Percentiles rank a stretch among this genome's conserved stretches.
Evolutionary conservation across 1,140 invertebrate genomes (phyloP).

Genomic region (Hyphantria cunea): DNA sequence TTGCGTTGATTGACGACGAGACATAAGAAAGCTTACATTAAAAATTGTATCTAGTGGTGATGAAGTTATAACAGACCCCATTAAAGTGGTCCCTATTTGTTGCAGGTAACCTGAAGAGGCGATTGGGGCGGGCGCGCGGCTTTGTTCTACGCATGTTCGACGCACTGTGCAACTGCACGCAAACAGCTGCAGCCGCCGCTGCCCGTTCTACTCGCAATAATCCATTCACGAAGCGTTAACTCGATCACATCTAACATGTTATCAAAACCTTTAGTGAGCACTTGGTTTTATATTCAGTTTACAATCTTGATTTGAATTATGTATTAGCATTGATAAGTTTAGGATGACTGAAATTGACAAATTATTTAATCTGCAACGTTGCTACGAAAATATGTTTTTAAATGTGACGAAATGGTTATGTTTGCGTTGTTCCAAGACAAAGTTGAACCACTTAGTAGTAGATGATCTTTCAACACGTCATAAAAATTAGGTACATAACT

Average conservation of each 20-base stretch:
- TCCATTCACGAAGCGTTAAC: slow-evolving; percentile 72
- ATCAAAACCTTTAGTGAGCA: neutral
- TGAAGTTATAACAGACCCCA: too few species aligned
- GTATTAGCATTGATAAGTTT: neutral
- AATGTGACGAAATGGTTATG: too few species aligned
- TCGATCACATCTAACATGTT: slow-evolving; percentile 30
- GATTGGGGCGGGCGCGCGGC: slow-evolving; percentile 82
- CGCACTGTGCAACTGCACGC: slow-evolving; percentile 83
- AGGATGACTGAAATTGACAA: too few species aligned
- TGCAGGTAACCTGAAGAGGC: slow-evolving; percentile 78
- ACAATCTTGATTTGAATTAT: neutral
- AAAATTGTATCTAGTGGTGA: too few species aligned
- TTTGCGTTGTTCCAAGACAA: too few species aligned
- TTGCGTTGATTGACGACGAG: too few species aligned
- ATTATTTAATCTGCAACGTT: too few species aligned
- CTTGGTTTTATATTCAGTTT: neutral
- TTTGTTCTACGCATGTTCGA: slow-evolving; percentile 83
- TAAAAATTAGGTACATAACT: too few species aligned
- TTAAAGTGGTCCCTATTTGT: slow-evolving; percentile 34
- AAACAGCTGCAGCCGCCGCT: slow-evolving; percentile 81
- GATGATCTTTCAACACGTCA: too few species aligned
- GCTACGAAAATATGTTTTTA: too few species aligned
- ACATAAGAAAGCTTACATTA: too few species aligned
- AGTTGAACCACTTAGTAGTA: too few species aligned
- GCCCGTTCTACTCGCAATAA: slow-evolving; percentile 71